These are phyloP conservation scores for Streptopelia turtur DNA, from an alignment of 2,797 vertebrate genomes.

Conservation along the genomic window DNA sequence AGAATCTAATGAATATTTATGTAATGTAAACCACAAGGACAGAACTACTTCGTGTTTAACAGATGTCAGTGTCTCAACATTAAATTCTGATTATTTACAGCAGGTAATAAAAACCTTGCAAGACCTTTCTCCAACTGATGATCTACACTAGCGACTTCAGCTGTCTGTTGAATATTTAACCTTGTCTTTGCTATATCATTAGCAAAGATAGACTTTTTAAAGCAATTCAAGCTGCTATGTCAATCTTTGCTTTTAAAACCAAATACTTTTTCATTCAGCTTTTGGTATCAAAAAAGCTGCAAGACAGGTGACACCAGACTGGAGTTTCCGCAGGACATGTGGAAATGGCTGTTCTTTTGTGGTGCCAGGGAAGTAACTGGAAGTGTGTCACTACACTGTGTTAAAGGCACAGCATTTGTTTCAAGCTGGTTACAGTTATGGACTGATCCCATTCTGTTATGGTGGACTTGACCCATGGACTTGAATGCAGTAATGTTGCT, in stretches of 20 bases:
- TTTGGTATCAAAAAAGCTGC: background rate
- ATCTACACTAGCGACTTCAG: background rate
- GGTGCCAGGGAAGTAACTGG: background rate
- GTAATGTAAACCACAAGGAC: background rate
- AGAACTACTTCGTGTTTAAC: constrained; percentile 3
- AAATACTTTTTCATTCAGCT: background rate
- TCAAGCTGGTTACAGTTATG: background rate
- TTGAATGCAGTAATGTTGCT: background rate
- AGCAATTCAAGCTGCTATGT: background rate
- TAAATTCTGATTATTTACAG: constrained; percentile 39
- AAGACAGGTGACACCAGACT: background rate
- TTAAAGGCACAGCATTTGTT: background rate
- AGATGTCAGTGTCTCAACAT: background rate
- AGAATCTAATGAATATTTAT: background rate
- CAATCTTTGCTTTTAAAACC: background rate
- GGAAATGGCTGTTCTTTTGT: background rate
- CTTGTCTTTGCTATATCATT: background rate
- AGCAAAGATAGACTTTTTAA: background rate
- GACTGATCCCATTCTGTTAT: background rate
- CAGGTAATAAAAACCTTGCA: background rate
- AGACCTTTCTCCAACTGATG: background rate
- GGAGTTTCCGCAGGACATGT: background rate
- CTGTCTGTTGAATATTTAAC: background rate
- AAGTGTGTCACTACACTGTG: background rate
- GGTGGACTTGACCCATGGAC: background rate